These are phyloP conservation scores for Parnassius apollo DNA, from an alignment of 2,888 invertebrate species.

Conservation along the genomic window DNA sequence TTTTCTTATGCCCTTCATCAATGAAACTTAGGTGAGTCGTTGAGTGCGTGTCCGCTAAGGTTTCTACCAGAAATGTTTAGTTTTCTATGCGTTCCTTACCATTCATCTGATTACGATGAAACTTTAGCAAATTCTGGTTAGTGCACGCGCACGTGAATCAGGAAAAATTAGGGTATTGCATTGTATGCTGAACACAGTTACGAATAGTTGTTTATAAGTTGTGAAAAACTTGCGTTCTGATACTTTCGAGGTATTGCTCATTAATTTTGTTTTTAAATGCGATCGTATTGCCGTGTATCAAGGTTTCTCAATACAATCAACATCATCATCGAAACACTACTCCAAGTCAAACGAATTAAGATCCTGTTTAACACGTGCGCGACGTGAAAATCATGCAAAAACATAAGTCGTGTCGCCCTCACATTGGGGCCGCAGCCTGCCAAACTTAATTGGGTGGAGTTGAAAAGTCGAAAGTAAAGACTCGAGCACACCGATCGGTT, in stretches of 20 bases:
- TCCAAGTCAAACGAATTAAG: constrained; percentile 4
- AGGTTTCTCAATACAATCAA: constrained; percentile 9
- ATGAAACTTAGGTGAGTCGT: too few species aligned
- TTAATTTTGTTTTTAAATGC: constrained; percentile 7
- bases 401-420: constrained; percentile 13
- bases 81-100: too few species aligned
- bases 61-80: too few species aligned
- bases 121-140: too few species aligned
- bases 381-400: constrained; percentile 22
- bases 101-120: too few species aligned
- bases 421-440: constrained; percentile 13
- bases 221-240: too few species aligned
- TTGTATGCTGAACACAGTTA: too few species aligned
- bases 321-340: not conserved
- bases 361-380: constrained; percentile 21
- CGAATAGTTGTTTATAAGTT: too few species aligned
- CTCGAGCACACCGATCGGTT: constrained; percentile 53
- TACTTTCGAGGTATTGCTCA: not conserved
- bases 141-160: too few species aligned
- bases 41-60: too few species aligned
- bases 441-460: constrained; percentile 59
- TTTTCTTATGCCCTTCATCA: too few species aligned
- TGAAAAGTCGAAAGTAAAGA: constrained; percentile 63
- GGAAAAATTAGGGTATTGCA: too few species aligned
- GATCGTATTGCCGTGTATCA: not conserved